Evolutionary conservation across 2,113 vertebrate species (phyloP).

Genomic region (Ascaphus truei): DNA sequence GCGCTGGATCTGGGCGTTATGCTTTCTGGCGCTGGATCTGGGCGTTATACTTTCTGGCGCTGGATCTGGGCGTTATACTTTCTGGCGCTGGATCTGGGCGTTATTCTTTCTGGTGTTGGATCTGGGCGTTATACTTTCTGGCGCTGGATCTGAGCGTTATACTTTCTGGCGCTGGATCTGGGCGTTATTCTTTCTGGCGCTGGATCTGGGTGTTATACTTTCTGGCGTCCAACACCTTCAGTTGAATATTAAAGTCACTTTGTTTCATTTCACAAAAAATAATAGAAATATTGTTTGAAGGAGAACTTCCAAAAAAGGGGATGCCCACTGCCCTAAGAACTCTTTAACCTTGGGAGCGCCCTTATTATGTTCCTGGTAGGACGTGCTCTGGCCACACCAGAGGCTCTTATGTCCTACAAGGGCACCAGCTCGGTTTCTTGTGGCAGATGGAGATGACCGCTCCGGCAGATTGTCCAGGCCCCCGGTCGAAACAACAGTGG

Average conservation of each 20-base stretch:
- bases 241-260: constrained; percentile 1
- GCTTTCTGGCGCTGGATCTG: background rate
- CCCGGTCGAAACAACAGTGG: no score
- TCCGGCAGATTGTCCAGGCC: no score
- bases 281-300: background rate
- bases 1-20: no score
- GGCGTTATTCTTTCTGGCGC: no score
- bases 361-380: no score
- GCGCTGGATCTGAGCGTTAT: background rate
- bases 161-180: background rate
- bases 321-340: no score
- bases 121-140: no score
- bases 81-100: background rate
- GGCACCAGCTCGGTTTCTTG: no score
- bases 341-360: background rate
- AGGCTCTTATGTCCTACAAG: no score
- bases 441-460: no score
- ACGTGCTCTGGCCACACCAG: no score
- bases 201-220: background rate
- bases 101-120: background rate
- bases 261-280: background rate
- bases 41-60: background rate
- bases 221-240: background rate
- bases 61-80: no score
- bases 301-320: background rate